Conservation (phyloP, 2,888 invertebrate species). For the Blomia tropicalis region DNA sequence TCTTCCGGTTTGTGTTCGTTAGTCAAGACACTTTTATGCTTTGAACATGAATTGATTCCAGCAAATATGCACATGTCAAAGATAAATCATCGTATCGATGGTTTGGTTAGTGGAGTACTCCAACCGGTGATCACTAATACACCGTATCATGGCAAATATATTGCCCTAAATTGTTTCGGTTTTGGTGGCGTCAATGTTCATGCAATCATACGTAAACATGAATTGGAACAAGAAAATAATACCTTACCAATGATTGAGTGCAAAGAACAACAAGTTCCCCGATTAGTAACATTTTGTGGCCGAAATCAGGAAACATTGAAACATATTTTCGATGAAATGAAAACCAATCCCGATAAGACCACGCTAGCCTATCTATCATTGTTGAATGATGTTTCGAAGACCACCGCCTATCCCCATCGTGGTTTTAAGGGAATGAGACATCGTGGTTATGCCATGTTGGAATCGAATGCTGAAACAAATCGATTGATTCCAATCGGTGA, state of each 20-base stretch:
- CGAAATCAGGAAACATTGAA: slow-evolving; percentile 15
- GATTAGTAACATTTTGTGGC: slow-evolving; percentile 18
- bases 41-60: slow-evolving; percentile 38
- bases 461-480: not conserved
- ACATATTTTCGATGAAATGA: slow-evolving; percentile 29
- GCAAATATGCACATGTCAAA: slow-evolving; percentile 40
- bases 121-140: slow-evolving; percentile 44
- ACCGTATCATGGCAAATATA: slow-evolving; percentile 36
- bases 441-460: not conserved
- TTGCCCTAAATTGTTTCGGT: slow-evolving; percentile 43
- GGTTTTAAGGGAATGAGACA: slow-evolving; percentile 8
- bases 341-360: slow-evolving; percentile 29
- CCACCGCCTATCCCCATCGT: not conserved
- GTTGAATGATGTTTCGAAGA: slow-evolving; percentile 17
- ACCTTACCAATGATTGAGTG: not conserved
- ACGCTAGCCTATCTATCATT: slow-evolving; percentile 20
- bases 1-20: slow-evolving; percentile 26
- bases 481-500: not conserved
- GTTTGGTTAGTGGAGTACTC: slow-evolving; percentile 38
- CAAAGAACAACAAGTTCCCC: slow-evolving; percentile 6
- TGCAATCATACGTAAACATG: slow-evolving; percentile 32
- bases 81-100: slow-evolving; percentile 41
- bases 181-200: slow-evolving; percentile 40
- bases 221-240: slow-evolving; percentile 27
- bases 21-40: slow-evolving; percentile 38